phyloP scores from a whole-genome alignment of 2,797 vertebrate genomes.

The Propithecus perrieri region DNA sequence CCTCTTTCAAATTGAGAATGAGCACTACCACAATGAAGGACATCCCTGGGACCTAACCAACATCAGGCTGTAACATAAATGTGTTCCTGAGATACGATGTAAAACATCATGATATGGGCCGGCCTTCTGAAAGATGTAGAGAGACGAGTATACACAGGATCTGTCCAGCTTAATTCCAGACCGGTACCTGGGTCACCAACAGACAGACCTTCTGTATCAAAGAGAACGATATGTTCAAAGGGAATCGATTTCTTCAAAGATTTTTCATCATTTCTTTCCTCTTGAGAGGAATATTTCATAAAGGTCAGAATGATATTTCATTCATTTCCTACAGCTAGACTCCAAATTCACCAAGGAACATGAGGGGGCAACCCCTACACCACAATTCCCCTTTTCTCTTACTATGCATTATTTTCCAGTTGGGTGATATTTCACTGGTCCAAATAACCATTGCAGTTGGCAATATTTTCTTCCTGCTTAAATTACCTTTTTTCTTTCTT shows the following conservation, averaged over 20 bases:
- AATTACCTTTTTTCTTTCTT: slow-evolving; percentile 91
- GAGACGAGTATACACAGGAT: slow-evolving; percentile 92
- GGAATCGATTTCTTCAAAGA: slow-evolving; percentile 90
- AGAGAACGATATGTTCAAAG: slow-evolving; percentile 43
- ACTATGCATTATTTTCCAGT: slow-evolving; percentile 90
- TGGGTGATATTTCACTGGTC: slow-evolving; percentile 92
- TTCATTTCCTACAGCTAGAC: slow-evolving; percentile 92
- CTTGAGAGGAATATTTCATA: slow-evolving; percentile 94
- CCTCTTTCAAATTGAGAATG: slow-evolving; percentile 93
- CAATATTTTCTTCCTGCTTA: slow-evolving; percentile 92
- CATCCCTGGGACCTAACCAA: slow-evolving; percentile 93
- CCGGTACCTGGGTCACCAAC: slow-evolving; percentile 92
- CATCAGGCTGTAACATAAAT: slow-evolving; percentile 94
- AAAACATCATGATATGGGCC: slow-evolving; percentile 92
- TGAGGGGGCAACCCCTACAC: slow-evolving; percentile 93
- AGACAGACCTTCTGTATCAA: slow-evolving; percentile 81
- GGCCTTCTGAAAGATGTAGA: slow-evolving; percentile 95
- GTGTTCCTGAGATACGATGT: slow-evolving; percentile 91
- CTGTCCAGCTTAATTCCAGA: slow-evolving; percentile 93
- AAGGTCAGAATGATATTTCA: slow-evolving; percentile 93
- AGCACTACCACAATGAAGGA: slow-evolving; percentile 93
- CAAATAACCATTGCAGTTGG: slow-evolving; percentile 92
- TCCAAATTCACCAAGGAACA: slow-evolving; percentile 92
- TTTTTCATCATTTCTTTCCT: slow-evolving; percentile 94
- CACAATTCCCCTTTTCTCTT: slow-evolving; percentile 91